Evolutionary conservation across 1,140 invertebrate species (phyloP).

Genomic region (Chlorops oryzae): DNA sequence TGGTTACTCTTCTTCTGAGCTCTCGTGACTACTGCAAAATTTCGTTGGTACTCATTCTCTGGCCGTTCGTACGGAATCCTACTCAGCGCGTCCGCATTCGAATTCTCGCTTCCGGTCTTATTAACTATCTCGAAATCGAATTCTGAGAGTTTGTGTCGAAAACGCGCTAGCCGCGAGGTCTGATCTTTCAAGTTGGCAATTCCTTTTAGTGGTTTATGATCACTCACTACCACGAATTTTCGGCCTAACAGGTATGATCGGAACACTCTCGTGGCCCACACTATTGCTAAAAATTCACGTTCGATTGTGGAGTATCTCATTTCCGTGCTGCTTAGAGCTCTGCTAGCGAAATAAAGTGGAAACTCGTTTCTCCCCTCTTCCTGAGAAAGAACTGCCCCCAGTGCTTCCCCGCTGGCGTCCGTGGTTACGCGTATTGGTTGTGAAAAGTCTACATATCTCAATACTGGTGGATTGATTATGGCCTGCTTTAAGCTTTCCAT

Average conservation of each 20-base stretch:
- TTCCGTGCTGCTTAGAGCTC: slow-evolving; percentile 21
- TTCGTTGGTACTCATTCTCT: too few species aligned
- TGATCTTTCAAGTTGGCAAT: slow-evolving; percentile 18
- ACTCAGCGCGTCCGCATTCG: too few species aligned
- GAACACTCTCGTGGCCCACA: slow-evolving; percentile 49
- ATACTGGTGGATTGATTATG: too few species aligned
- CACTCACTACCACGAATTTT: slow-evolving; percentile 16
- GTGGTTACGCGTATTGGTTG: slow-evolving; percentile 20
- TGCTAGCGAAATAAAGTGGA: slow-evolving; percentile 15
- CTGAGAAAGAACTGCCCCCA: slow-evolving; percentile 23
- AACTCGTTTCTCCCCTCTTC: too few species aligned
- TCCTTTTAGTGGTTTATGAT: slow-evolving; percentile 19
- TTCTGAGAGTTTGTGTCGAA: slow-evolving; percentile 17
- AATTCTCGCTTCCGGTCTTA: too few species aligned
- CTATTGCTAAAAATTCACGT: slow-evolving; percentile 22
- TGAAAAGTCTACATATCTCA: slow-evolving; percentile 20
- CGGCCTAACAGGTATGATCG: slow-evolving; percentile 19
- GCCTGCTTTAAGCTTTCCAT: too few species aligned
- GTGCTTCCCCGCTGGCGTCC: slow-evolving; percentile 18
- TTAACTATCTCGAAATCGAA: slow-evolving; percentile 21
- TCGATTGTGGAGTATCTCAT: slow-evolving; percentile 20
- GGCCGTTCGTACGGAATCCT: too few species aligned
- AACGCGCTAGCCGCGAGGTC: slow-evolving; percentile 15
- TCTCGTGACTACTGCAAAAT: too few species aligned
- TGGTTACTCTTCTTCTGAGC: too few species aligned